These are phyloP conservation scores for Limnephilus marmoratus DNA, from an alignment of 2,888 invertebrate species.

Conservation along the genomic window DNA sequence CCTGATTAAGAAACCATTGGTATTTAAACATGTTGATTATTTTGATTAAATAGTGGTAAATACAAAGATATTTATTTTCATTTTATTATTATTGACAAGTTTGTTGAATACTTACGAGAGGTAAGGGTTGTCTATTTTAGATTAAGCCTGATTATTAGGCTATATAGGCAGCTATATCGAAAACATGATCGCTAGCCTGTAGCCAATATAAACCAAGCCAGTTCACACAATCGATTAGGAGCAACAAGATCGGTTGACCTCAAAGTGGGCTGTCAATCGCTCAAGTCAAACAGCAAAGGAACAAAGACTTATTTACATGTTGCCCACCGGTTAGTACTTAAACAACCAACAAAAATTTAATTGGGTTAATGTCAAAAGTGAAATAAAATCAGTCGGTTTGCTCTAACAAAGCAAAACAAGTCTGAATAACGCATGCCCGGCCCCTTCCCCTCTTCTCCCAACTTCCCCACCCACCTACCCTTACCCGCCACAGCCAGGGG, in stretches of 20 bases:
- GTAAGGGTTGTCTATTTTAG: background rate
- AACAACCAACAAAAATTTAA: background rate
- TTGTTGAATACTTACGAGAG: background rate
- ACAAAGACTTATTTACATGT: background rate
- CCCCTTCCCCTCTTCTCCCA: constrained; percentile 13
- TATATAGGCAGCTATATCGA: background rate
- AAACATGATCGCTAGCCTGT: no score
- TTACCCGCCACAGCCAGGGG: background rate
- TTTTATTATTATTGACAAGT: no score
- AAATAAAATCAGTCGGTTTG: background rate
- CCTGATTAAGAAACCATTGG: no score
- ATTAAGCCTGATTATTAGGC: background rate
- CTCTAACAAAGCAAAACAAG: constrained; percentile 15
- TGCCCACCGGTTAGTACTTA: background rate
- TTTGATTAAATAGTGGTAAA: no score
- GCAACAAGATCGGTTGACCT: background rate
- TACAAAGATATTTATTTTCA: no score
- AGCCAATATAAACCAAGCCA: background rate
- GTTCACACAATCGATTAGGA: background rate
- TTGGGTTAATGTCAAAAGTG: background rate
- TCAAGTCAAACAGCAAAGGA: background rate
- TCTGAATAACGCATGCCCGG: constrained; percentile 53
- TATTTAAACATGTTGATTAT: no score
- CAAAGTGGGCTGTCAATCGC: background rate
- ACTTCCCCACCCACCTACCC: constrained; percentile 5